Conservation (phyloP, 2,113 vertebrate species). For the Nesogale talazaci region DNA sequence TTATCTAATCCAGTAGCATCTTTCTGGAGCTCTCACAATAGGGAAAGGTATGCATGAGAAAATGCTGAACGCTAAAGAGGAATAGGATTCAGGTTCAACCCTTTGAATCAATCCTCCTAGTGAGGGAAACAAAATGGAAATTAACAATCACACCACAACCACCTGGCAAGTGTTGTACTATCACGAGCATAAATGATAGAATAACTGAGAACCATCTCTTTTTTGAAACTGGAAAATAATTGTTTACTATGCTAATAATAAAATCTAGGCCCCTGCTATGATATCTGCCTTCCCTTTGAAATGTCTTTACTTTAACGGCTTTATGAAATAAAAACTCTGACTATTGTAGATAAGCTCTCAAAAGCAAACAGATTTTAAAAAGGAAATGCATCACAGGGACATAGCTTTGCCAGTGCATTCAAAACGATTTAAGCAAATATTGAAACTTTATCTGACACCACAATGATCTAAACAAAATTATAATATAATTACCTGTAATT, state of each 20-base stretch:
- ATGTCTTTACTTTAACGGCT: slow-evolving; percentile 67
- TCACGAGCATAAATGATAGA: slow-evolving; percentile 31
- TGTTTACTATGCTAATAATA: slow-evolving; percentile 69
- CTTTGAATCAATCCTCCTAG: background rate
- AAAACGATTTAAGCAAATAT: slow-evolving; percentile 50
- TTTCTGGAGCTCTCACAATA: background rate
- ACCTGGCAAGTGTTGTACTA: background rate
- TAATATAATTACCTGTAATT: slow-evolving; percentile 70
- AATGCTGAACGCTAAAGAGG: background rate
- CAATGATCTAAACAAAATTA: slow-evolving; percentile 68
- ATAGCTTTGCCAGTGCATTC: background rate
- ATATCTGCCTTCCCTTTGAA: slow-evolving; percentile 64
- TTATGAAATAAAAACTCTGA: slow-evolving; percentile 62
- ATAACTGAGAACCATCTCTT: background rate
- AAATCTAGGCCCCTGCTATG: slow-evolving; percentile 64
- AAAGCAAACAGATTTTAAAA: slow-evolving; percentile 57
- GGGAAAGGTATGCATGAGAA: background rate
- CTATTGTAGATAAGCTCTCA: slow-evolving; percentile 58
- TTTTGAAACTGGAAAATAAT: slow-evolving; percentile 56
- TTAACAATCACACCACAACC: background rate
- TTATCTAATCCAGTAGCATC: slow-evolving; percentile 28
- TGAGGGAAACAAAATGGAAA: background rate
- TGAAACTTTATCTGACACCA: slow-evolving; percentile 60
- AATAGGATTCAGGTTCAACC: background rate
- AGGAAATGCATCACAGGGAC: slow-evolving; percentile 53